phyloP scores from a whole-genome alignment of 53 echinoderm and acorn worm genomes.

The Holothuria leucospilota region DNA sequence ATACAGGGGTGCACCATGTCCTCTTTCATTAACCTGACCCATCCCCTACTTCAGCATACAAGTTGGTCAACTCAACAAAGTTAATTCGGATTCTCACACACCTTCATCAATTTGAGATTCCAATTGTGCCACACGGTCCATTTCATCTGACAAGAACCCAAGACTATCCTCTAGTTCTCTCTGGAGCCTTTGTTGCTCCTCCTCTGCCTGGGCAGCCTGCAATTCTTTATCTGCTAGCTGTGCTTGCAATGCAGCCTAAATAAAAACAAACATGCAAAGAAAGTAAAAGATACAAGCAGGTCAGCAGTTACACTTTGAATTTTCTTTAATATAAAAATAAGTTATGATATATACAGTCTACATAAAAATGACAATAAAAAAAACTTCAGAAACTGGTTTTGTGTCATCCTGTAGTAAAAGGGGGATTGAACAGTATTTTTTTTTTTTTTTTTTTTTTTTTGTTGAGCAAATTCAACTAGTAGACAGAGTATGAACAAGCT shows the following conservation, averaged over 20 bases:
- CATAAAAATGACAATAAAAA: too few species aligned
- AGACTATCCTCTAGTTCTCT: constrained; percentile 84
- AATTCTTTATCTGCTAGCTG: constrained; percentile 73
- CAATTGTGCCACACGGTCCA: constrained; percentile 75
- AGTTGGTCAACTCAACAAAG: not conserved
- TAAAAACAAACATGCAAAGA: not conserved
- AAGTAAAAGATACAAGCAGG: not conserved
- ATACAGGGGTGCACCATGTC: too few species aligned
- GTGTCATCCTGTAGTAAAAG: too few species aligned
- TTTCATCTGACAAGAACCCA: constrained; percentile 77
- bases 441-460: too few species aligned
- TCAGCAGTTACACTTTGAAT: not conserved
- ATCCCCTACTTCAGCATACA: too few species aligned
- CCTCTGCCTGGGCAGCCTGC: constrained; percentile 64
- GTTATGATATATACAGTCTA: too few species aligned
- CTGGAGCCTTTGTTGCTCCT: constrained; percentile 58
- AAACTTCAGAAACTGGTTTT: too few species aligned
- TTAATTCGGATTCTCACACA: not conserved
- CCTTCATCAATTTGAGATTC: constrained; percentile 79
- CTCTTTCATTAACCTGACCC: too few species aligned
- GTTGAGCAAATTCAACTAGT: too few species aligned
- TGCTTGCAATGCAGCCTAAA: constrained; percentile 69
- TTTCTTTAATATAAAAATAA: not conserved
- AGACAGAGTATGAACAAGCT: too few species aligned
- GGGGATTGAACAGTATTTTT: too few species aligned